Evolutionary conservation across 2,888 invertebrate genomes (phyloP), one percentile per base, ranked within the genome.

Genomic region (Tryphoninae sp.): DNA sequence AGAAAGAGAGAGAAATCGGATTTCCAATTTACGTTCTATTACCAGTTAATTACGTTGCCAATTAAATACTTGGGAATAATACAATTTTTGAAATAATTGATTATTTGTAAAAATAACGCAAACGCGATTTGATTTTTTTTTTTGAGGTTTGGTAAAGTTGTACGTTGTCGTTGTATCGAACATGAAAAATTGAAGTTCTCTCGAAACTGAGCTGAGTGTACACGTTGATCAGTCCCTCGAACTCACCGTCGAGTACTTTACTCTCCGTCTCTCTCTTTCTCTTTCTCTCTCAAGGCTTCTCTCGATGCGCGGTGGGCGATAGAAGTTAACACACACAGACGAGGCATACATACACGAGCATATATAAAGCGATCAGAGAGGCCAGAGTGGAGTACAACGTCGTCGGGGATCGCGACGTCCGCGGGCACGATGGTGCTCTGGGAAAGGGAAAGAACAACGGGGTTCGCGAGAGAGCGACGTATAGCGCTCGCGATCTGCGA

Each of bases 361-460:
- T 64, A 69, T 81, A 75, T 81, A 75, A 64, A 76, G 76, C 59
- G 65, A 79, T 82, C 79, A 71, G 82, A 68, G 68, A 65, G 71
- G 55, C 51, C 45, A 69, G 65, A 64, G 71, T 59, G 72, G 72
- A 78, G 69, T 59, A 53, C 55, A 68, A 19, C 23, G 51, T 69
- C 61, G 76, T 22, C 51, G 61, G 45, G 76, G 49, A 76, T 51
- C 68, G 67, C 53, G 16, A 69, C 61, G 68, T 69, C 68, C 67
- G 67, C 67, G 67, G 59, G 69, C 69, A 62, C 51, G 49, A 68
- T 64, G 77, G 69, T 51, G 49, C 22, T 23, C 67, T 61, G 73
- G 64, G 76, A 74, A 73, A 71, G 82, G 82, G 79, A 80, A 79
- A 55, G 82, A 82, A 82, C 82, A 82, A 82, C 80, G 79, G 79